These are phyloP conservation scores for Onychomys arenicola DNA, from an alignment of 2,797 vertebrate species.

Conservation along the genomic window DNA sequence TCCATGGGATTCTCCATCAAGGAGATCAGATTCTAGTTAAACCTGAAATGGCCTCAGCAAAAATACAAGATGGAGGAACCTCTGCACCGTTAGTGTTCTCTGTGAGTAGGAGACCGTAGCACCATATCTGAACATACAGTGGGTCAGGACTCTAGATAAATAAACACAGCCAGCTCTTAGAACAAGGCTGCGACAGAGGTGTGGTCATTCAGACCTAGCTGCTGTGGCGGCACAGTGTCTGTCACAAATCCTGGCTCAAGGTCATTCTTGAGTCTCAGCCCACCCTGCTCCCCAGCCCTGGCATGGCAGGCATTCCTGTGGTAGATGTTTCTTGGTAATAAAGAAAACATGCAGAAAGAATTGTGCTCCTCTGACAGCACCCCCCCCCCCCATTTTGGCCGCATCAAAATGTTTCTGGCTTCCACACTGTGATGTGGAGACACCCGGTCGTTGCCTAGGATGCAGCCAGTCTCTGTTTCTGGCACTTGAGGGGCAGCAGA, in stretches of 20 bases:
- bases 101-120: not conserved
- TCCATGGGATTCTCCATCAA: not conserved
- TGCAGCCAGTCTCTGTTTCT: not conserved
- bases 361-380: not conserved
- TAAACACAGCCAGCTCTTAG: too few species aligned
- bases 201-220: not conserved
- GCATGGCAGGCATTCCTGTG: not conserved
- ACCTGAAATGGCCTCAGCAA: not conserved
- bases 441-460: not conserved
- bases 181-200: not conserved
- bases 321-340: slow-evolving; percentile 17
- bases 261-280: not conserved
- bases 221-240: not conserved
- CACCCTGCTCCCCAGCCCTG: not conserved
- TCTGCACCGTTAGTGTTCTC: not conserved
- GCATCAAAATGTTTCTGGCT: slow-evolving; percentile 52
- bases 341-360: slow-evolving; percentile 51
- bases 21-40: not conserved
- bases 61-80: not conserved
- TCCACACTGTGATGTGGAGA: not conserved
- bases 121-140: not conserved
- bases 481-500: not conserved
- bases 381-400: not conserved
- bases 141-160: not conserved
- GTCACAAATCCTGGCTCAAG: not conserved